Evolutionary conservation across 2,797 vertebrate species (phyloP).

Genomic region (Acrossocheilus wenchowensis): DNA sequence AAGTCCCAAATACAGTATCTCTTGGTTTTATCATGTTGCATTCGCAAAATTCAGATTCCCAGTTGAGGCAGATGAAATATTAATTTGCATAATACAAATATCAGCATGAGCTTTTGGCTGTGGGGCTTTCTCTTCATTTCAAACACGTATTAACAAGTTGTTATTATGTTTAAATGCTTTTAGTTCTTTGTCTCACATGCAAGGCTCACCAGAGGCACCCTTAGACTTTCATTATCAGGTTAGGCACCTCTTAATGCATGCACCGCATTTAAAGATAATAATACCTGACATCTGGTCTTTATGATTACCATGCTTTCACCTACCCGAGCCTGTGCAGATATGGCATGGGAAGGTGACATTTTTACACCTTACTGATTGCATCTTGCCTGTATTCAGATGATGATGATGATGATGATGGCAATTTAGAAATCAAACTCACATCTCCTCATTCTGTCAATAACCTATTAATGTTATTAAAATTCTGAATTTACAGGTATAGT

Average conservation of each 20-base stretch:
- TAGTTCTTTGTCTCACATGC: constrained; percentile 32
- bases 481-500: not conserved
- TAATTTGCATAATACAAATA: constrained; percentile 20
- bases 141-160: constrained; percentile 28
- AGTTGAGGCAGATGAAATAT: not conserved
- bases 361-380: constrained; percentile 64
- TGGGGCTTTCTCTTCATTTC: constrained; percentile 9
- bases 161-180: constrained; percentile 25
- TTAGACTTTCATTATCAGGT: constrained; percentile 67
- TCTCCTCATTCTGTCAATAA: constrained; percentile 46
- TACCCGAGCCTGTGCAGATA: constrained; percentile 59
- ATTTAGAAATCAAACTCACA: not conserved
- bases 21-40: not conserved
- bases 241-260: constrained; percentile 57
- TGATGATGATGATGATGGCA: constrained; percentile 35
- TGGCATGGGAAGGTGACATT: constrained; percentile 61
- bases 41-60: constrained; percentile 15
- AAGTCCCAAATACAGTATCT: not conserved
- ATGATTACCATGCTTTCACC: constrained; percentile 71
- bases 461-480: not conserved
- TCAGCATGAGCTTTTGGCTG: constrained; percentile 1
- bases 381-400: constrained; percentile 37
- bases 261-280: constrained; percentile 68
- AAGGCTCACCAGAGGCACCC: constrained; percentile 49
- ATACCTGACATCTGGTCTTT: constrained; percentile 65